Conservation (phyloP, 2,888 invertebrate genomes). For the Sesia apiformis region DNA sequence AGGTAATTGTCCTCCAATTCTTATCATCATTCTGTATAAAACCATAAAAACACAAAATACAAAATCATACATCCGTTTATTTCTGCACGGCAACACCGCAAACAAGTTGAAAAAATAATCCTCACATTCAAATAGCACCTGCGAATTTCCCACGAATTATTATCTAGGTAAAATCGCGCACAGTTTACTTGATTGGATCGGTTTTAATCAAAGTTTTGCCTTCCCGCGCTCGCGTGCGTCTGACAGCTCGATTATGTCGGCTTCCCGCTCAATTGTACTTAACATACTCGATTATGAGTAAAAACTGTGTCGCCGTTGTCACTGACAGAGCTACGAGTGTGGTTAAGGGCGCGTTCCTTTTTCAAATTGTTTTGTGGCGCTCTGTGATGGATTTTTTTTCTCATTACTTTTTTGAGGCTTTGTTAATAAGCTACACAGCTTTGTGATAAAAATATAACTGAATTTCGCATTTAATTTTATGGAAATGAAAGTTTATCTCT, state of each 20-base stretch:
- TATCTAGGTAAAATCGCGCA: slow-evolving; percentile 1
- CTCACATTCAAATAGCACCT: not conserved
- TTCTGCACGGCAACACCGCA: not conserved
- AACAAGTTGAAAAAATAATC: not conserved
- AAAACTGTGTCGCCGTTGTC: slow-evolving; percentile 6
- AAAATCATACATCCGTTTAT: too few species aligned
- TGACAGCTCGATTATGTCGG: slow-evolving; percentile 1
- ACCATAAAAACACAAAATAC: too few species aligned
- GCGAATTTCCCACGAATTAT: slow-evolving; percentile 1
- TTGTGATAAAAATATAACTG: too few species aligned
- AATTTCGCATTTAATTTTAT: too few species aligned
- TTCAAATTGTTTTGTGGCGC: not conserved
- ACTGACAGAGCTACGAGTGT: slow-evolving; percentile 3
- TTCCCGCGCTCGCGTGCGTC: slow-evolving; percentile 1
- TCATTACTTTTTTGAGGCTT: not conserved
- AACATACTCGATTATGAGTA: slow-evolving; percentile 2
- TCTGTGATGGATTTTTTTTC: not conserved
- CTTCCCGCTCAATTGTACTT: slow-evolving; percentile 1
- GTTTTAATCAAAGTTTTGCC: slow-evolving; percentile 2
- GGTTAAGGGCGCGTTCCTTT: not conserved
- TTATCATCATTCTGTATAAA: too few species aligned
- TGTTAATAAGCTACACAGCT: too few species aligned
- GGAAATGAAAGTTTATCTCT: too few species aligned
- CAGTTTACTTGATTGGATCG: slow-evolving; percentile 1
- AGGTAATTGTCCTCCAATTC: too few species aligned